phyloP scores from a whole-genome alignment of 2,113 vertebrate genomes.

The Pteruthius melanotis region DNA sequence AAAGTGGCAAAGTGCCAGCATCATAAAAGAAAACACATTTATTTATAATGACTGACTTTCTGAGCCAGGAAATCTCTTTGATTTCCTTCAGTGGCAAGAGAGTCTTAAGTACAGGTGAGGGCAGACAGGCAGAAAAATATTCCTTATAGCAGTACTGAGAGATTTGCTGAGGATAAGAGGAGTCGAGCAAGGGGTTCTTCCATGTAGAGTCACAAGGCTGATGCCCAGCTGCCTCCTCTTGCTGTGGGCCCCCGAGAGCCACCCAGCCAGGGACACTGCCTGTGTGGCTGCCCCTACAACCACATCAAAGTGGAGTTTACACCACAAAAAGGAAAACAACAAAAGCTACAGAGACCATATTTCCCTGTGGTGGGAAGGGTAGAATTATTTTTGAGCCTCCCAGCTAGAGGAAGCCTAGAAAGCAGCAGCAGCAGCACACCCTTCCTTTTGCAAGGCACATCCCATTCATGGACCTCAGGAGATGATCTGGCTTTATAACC shows the following conservation, averaged over 20 bases:
- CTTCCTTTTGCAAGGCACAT: not conserved
- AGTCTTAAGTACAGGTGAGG: not conserved
- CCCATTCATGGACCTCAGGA: not conserved
- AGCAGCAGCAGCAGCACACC: not conserved
- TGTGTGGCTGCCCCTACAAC: not conserved
- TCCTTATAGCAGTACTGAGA: not conserved
- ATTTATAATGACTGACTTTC: not conserved
- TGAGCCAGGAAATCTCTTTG: not conserved
- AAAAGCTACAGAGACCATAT: not conserved
- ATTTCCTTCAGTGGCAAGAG: not conserved
- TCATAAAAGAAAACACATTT: not conserved
- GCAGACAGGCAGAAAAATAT: not conserved
- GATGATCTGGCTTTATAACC: not conserved
- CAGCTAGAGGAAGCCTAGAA: not conserved
- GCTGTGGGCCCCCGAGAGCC: not conserved
- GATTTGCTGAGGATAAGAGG: not conserved
- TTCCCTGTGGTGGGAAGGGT: not conserved
- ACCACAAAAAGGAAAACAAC: not conserved
- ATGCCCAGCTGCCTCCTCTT: not conserved
- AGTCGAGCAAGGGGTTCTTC: not conserved
- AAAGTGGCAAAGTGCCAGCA: not conserved
- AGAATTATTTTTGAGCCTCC: not conserved
- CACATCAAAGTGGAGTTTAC: not conserved
- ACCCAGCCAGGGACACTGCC: not conserved
- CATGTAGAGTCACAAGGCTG: rapidly evolving